Percentiles rank a stretch among this genome's conserved stretches.
Evolutionary conservation across 2,888 invertebrate species (phyloP).

Genomic region (Cacoxenus indagator): DNA sequence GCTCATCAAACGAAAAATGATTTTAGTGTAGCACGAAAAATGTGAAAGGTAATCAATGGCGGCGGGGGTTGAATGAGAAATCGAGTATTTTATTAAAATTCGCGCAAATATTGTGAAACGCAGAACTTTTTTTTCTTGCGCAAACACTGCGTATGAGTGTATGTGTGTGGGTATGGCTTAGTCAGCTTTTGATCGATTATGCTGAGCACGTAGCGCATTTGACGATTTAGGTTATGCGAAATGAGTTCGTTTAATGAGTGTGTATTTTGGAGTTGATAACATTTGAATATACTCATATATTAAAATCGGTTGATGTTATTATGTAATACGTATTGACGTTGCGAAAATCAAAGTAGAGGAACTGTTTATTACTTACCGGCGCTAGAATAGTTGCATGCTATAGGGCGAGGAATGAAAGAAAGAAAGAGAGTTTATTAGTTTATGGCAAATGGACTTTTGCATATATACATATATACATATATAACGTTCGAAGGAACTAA

Average conservation of each 20-base stretch:
- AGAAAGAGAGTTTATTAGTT: too few relatives aligned
- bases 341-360: too few relatives aligned
- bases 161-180: neutral
- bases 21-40: neutral
- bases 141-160: neutral
- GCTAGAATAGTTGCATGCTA: too few relatives aligned
- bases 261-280: too few relatives aligned
- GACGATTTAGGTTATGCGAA: neutral
- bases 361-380: too few relatives aligned
- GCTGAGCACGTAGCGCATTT: conserved; percentile 14
- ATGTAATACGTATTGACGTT: too few relatives aligned
- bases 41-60: neutral
- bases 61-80: neutral
- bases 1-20: conserved; percentile 3
- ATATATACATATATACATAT: too few relatives aligned
- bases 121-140: neutral
- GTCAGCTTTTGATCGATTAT: conserved; percentile 1
- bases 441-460: too few relatives aligned
- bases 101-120: neutral
- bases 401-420: too few relatives aligned
- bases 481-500: too few relatives aligned
- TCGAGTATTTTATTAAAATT: conserved; percentile 8
- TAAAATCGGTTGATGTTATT: too few relatives aligned
- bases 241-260: conserved; percentile 9
- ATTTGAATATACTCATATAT: too few relatives aligned